These are phyloP conservation scores for Pogona vitticeps DNA, from an alignment of 2,113 vertebrate species.

Conservation along the genomic window DNA sequence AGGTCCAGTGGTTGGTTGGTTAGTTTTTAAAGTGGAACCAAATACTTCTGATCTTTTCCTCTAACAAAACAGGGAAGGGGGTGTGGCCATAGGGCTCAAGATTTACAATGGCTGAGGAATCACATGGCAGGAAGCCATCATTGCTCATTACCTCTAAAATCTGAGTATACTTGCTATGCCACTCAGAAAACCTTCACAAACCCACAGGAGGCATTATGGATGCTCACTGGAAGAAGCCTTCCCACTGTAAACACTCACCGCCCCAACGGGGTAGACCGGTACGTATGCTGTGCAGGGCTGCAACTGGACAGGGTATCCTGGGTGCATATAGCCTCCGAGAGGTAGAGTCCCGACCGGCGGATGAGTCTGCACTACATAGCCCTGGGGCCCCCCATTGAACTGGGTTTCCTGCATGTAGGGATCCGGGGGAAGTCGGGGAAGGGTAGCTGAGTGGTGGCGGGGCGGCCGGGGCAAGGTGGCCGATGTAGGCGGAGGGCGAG, in stretches of 20 bases:
- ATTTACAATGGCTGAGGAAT: background rate
- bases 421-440: conserved; percentile 77
- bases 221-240: background rate
- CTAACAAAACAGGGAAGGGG: background rate
- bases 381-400: conserved; percentile 78
- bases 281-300: conserved; percentile 93
- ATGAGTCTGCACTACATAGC: conserved; percentile 89
- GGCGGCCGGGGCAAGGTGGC: conserved; percentile 87
- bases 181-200: background rate
- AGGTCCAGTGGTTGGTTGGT: background rate
- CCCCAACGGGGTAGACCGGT: conserved; percentile 87
- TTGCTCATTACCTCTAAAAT: background rate
- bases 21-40: background rate
- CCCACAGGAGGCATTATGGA: background rate
- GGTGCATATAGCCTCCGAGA: conserved; percentile 85
- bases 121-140: background rate
- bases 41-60: background rate
- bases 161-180: background rate
- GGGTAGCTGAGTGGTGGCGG: conserved; percentile 80
- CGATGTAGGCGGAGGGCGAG: conserved; percentile 71
- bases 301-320: conserved; percentile 88
- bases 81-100: too few relatives aligned
- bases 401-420: conserved; percentile 73
- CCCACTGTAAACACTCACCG: conserved; percentile 69
- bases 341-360: conserved; percentile 78